A percentile compares a stretch with the other conserved stretches of the same genome.
Conservation (phyloP, 2,113 vertebrate species). For the Saguinus imperator region DNA sequence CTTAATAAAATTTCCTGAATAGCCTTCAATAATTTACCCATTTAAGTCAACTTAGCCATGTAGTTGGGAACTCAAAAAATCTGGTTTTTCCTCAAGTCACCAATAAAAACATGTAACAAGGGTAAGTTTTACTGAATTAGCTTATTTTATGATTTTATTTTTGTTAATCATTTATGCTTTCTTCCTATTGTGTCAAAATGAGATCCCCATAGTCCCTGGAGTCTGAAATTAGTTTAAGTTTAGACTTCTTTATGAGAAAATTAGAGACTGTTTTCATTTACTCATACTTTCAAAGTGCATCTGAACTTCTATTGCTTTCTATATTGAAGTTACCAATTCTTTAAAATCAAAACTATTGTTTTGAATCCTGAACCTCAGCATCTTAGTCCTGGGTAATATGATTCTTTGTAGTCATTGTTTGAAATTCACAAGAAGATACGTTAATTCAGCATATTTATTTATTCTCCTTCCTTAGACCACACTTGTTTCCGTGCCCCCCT, state of each 20-base stretch:
- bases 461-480: background rate
- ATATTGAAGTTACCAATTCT: background rate
- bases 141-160: background rate
- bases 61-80: background rate
- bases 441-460: background rate
- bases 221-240: background rate
- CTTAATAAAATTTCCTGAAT: background rate
- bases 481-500: background rate
- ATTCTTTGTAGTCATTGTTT: background rate
- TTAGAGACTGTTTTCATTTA: background rate
- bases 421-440: background rate
- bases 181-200: background rate
- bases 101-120: background rate
- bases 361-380: background rate
- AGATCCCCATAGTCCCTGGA: background rate
- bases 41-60: background rate
- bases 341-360: slow-evolving; percentile 1
- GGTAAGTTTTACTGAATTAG: background rate
- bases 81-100: background rate
- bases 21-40: background rate
- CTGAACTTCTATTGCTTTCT: background rate
- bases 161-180: background rate
- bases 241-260: background rate
- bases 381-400: background rate
- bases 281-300: background rate